Evolutionary conservation across 2,888 invertebrate genomes (phyloP), one percentile per base, ranked within the genome.

Genomic region (Drosophila incognita): DNA sequence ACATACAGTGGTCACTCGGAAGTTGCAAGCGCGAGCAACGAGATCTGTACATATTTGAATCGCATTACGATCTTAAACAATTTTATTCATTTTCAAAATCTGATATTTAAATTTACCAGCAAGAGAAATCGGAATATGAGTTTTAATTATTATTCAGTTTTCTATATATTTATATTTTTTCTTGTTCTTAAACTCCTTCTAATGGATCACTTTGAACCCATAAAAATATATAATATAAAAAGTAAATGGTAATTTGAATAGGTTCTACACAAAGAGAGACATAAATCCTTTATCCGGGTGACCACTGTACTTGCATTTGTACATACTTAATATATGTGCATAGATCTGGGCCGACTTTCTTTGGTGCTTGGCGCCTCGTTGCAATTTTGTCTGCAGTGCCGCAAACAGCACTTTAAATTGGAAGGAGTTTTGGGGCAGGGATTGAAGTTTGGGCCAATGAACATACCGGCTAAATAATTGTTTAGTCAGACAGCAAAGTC

Each of bases 401-500:
- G 29, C 65, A 70, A 58, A 46, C 56, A 52, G 33, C 33, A 54
- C 53, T 51, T 70, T 65, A 36, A 40, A 46, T 56, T 51, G 33
- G 13, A 57, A n/a, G 36, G 11, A 33, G 46, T 15, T 29, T n/a
- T 24, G 21, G 38, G 48, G 38, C 31, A 15, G 27, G 33, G 21
- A 36, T 56, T 49, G 31, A 18, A 61, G 58, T 51, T 33, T 57
- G n/a, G 61, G 67, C 54, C 69, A 69, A 73, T 72, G 81, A 69
- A 69, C n/a, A 35, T 67, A 62, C 76, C 69, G 69, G 72, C 76
- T 68, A 76, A 81, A 78, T 84, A 81, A 83, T 82, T 82, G 79
- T 79, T 82, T 72, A 74, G 81, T 68, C 69, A 79, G 77, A 77
- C 77, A 77, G 77, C 77, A 76, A 83, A 84, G 83, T 82, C 80